A percentile compares a stretch with the other conserved stretches of the same genome.
Evolutionary conservation across 2,797 vertebrate species (phyloP).

Genomic region (Lerista edwardsae): DNA sequence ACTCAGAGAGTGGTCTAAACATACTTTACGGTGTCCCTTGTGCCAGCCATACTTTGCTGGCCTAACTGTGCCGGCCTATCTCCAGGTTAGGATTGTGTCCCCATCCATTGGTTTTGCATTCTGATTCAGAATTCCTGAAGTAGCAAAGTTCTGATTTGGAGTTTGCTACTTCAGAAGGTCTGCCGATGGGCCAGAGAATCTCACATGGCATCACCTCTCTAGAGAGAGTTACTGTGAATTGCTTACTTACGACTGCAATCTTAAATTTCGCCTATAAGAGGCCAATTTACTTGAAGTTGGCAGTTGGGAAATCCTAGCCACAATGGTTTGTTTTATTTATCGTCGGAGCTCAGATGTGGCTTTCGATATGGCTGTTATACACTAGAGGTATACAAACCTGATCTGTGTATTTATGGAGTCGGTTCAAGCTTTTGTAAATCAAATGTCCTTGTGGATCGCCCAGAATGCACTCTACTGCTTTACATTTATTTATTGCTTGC

Average conservation of each 20-base stretch:
- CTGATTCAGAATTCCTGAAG: not conserved
- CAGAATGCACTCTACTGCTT: not conserved
- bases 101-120: not conserved
- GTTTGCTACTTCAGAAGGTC: not conserved
- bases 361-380: not conserved
- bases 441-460: not conserved
- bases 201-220: not conserved
- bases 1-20: too few species aligned
- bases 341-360: not conserved
- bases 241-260: too few species aligned
- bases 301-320: not conserved
- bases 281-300: not conserved
- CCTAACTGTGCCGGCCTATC: too few species aligned
- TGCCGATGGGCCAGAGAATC: too few species aligned
- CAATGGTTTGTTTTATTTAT: slow-evolving; percentile 6
- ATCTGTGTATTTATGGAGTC: not conserved
- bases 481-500: not conserved
- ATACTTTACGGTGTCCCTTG: too few species aligned
- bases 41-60: too few species aligned
- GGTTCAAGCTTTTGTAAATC: not conserved
- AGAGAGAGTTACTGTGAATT: not conserved
- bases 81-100: too few species aligned
- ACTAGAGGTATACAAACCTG: not conserved
- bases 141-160: not conserved
- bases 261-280: not conserved